These are phyloP conservation scores for Acyrthosiphon pisum DNA, from an alignment of 1,140 invertebrate genomes.

Conservation along the genomic window DNA sequence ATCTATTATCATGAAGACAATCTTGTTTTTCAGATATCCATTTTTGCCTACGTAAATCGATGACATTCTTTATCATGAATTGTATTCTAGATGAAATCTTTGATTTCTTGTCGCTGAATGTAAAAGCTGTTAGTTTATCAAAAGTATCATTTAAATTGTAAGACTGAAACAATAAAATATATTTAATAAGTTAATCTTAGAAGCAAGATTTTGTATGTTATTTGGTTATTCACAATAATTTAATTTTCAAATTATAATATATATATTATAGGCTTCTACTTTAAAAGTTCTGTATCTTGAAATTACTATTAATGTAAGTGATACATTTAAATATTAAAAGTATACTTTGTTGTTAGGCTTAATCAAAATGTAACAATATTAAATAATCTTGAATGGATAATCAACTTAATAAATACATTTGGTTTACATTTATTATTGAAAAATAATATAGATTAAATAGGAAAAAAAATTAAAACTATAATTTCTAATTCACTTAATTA, in stretches of 20 bases:
- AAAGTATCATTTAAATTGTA: conserved; percentile 33
- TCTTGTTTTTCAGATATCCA: conserved; percentile 75
- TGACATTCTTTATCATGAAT: conserved; percentile 96
- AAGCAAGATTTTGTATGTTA: no score
- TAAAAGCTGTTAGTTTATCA: conserved; percentile 27
- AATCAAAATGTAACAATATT: no score
- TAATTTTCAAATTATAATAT: no score
- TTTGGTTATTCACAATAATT: no score
- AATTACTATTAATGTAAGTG: no score
- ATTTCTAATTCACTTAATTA: not conserved
- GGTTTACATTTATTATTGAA: no score
- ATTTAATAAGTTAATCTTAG: not conserved
- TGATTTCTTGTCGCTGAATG: conserved; percentile 56
- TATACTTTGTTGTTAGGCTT: no score
- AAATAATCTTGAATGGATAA: no score
- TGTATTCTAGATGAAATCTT: conserved; percentile 79
- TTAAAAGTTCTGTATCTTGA: no score
- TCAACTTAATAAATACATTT: not conserved
- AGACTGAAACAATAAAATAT: conserved; percentile 10
- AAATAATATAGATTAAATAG: not conserved
- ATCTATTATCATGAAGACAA: not conserved
- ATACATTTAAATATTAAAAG: no score
- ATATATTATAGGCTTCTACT: no score
- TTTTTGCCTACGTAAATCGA: conserved; percentile 81
- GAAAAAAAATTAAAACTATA: not conserved